A percentile compares a stretch with the other conserved stretches of the same genome.
These are phyloP conservation scores for Manis crassicaudata DNA, from an alignment of 2,797 vertebrate species.

Conservation along the genomic window DNA sequence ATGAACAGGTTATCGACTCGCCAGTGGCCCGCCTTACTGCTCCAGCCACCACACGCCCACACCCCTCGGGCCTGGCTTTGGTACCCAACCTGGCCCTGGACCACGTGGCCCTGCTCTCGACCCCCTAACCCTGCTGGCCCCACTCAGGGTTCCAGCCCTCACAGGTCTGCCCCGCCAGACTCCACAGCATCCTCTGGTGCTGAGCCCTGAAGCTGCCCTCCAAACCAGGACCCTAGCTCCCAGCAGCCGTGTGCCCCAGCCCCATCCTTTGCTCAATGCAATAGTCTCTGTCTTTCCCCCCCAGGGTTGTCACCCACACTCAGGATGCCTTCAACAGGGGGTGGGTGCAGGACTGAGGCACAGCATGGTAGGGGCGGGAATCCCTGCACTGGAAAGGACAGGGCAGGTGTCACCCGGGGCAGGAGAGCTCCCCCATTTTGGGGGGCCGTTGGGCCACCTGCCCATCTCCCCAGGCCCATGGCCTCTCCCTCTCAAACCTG, in stretches of 20 bases:
- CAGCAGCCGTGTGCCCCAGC: not conserved
- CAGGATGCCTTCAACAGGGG: not conserved
- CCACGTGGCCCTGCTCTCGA: not conserved
- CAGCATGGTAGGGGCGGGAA: rapidly evolving
- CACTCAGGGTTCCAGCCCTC: not conserved
- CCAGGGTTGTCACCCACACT: not conserved
- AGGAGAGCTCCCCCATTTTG: not conserved
- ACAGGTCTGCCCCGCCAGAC: not conserved
- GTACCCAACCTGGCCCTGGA: not conserved
- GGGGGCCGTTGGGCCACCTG: not conserved
- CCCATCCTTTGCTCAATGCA: not conserved
- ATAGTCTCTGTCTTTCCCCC: not conserved
- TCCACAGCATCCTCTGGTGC: not conserved
- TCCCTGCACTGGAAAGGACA: not conserved
- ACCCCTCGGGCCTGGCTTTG: not conserved
- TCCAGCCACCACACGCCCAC: not conserved
- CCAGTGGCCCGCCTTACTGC: not conserved
- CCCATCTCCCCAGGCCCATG: rapidly evolving
- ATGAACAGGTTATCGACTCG: no score
- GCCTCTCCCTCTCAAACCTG: not conserved
- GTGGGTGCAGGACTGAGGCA: no score
- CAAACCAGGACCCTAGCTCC: not conserved
- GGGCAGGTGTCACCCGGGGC: not conserved
- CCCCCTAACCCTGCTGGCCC: not conserved
- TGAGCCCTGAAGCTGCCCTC: not conserved